phyloP scores from a whole-genome alignment of 2,113 vertebrate genomes.

The Hiodon tergisus region DNA sequence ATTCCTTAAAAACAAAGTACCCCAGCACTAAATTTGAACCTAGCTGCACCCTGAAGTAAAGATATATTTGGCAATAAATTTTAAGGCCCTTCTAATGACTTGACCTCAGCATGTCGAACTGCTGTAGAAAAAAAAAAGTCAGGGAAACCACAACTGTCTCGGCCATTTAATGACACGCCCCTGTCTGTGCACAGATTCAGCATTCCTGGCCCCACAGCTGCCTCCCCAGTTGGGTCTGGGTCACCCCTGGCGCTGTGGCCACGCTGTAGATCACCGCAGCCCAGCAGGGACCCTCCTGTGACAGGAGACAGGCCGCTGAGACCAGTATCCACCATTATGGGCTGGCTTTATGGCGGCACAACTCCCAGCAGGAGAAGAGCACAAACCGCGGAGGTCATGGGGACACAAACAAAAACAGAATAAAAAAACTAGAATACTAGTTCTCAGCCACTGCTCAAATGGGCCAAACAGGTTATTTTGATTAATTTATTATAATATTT shows the following conservation, averaged over 20 bases:
- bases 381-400: constrained; percentile 49
- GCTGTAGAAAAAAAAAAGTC: constrained; percentile 54
- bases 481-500: too few species aligned
- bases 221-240: constrained; percentile 55
- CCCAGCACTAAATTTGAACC: constrained; percentile 56
- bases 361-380: constrained; percentile 29
- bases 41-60: constrained; percentile 65
- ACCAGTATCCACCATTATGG: constrained; percentile 13
- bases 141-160: constrained; percentile 56
- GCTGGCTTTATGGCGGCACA: constrained; percentile 9
- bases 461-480: constrained; percentile 53
- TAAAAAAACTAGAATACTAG: too few species aligned
- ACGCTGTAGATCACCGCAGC: constrained; percentile 36
- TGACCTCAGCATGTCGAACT: constrained; percentile 16
- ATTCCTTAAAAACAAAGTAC: constrained; percentile 39
- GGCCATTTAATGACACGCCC: constrained; percentile 44
- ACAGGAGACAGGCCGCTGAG: not conserved
- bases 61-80: constrained; percentile 69
- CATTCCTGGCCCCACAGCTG: constrained; percentile 63
- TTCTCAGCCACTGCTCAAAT: constrained; percentile 67
- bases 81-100: constrained; percentile 54
- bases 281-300: constrained; percentile 24
- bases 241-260: constrained; percentile 48
- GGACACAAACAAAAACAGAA: too few species aligned
- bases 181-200: constrained; percentile 53